Evolutionary conservation across 2,113 vertebrate genomes (phyloP).

Genomic region (Chaetops frenatus): DNA sequence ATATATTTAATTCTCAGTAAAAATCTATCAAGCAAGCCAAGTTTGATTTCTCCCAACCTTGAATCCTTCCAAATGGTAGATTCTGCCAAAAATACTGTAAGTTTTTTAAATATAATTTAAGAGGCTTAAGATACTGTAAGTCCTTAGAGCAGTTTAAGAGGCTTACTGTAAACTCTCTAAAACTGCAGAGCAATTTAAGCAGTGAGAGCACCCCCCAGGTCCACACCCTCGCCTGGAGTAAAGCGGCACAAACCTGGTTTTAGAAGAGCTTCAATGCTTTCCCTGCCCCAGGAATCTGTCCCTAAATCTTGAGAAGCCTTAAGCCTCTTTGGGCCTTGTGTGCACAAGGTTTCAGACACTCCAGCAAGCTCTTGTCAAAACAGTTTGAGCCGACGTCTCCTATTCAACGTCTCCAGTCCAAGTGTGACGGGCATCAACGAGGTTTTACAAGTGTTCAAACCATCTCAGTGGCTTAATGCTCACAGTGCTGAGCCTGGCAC

Average conservation of each 20-base stretch:
- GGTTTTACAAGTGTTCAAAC: neutral
- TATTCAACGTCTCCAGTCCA: neutral
- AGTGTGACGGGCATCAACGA: neutral
- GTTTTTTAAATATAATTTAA: conserved; percentile 42
- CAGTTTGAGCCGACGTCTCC: neutral
- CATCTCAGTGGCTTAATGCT: neutral
- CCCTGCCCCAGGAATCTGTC: neutral
- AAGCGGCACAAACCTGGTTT: neutral
- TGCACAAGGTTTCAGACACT: neutral
- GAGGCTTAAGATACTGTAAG: conserved; percentile 53
- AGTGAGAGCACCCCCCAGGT: neutral
- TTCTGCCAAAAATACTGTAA: conserved; percentile 37
- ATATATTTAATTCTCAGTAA: conserved; percentile 1
- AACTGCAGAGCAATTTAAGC: conserved; percentile 54
- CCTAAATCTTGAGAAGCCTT: conserved; percentile 8
- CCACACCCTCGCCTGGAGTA: neutral
- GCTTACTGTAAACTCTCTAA: conserved; percentile 51
- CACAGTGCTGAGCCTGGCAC: neutral
- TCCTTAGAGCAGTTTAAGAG: conserved; percentile 51
- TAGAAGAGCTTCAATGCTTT: neutral
- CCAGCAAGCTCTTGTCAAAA: conserved; percentile 1
- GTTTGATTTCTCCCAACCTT: neutral
- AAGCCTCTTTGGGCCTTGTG: conserved; percentile 11
- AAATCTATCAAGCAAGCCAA: conserved; percentile 3
- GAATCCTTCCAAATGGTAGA: conserved; percentile 28